Percentiles rank a stretch among this genome's conserved stretches.
These are phyloP conservation scores for Cheilosia urbana DNA, from an alignment of 2,888 invertebrate species.

Conservation along the genomic window DNA sequence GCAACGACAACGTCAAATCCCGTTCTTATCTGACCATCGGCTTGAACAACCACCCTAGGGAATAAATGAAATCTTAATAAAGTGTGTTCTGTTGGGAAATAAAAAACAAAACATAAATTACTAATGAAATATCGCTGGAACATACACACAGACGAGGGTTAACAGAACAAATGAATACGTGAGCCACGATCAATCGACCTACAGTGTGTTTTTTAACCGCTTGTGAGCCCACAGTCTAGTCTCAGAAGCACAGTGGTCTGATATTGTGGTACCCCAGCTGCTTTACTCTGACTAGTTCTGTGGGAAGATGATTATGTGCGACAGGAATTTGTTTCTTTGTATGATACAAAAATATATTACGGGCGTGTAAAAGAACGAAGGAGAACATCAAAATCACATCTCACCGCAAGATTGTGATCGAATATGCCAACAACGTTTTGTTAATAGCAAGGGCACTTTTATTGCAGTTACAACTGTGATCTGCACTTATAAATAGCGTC, in stretches of 20 bases:
- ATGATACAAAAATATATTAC: conserved; percentile 55
- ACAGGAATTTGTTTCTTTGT: conserved; percentile 49
- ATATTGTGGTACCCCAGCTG: conserved; percentile 60
- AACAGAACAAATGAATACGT: conserved; percentile 69
- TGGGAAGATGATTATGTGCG: conserved; percentile 71
- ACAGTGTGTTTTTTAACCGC: conserved; percentile 70
- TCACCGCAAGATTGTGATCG: conserved; percentile 77
- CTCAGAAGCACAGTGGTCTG: conserved; percentile 71
- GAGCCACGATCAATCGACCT: conserved; percentile 68
- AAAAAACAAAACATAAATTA: conserved; percentile 82
- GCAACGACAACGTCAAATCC: conserved; percentile 98
- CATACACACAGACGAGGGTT: conserved; percentile 62
- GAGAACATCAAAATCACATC: conserved; percentile 77
- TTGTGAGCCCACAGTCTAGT: conserved; percentile 67
- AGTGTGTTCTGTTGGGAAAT: conserved; percentile 72
- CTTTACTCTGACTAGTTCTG: conserved; percentile 68
- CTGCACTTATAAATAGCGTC: conserved; percentile 69
- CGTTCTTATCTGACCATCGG: conserved; percentile 97
- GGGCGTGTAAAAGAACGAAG: conserved; percentile 48
- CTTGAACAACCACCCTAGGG: conserved; percentile 95
- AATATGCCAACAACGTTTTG: conserved; percentile 64
- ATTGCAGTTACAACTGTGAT: conserved; percentile 61
- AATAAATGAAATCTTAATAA: conserved; percentile 78
- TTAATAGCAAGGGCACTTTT: conserved; percentile 62
- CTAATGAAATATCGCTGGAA: conserved; percentile 82